Percentiles rank a stretch among this genome's conserved stretches.
Conservation (phyloP, 2,888 invertebrate species). For the Rhagophthalmus giganteus region DNA sequence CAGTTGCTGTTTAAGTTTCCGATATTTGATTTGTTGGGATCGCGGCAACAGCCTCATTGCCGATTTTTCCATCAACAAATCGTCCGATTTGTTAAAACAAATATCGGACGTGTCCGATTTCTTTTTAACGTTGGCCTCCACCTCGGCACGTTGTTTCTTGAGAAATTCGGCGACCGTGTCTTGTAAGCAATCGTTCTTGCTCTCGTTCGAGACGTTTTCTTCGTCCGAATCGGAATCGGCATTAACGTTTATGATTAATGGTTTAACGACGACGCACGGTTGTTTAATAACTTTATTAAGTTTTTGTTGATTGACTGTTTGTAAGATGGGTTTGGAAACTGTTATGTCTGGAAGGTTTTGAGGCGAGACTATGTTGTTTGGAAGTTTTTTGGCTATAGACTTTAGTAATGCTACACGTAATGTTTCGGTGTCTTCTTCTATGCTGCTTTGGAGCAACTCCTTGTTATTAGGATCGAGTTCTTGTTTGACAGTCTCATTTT, state of each 20-base stretch:
- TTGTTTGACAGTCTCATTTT: neutral
- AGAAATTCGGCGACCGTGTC: slow-evolving; percentile 48
- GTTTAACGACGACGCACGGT: slow-evolving; percentile 40
- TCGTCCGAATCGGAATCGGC: slow-evolving; percentile 49
- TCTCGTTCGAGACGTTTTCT: slow-evolving; percentile 32
- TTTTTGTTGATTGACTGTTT: neutral
- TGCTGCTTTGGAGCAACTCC: slow-evolving; percentile 44
- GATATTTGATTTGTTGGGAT: slow-evolving; percentile 52
- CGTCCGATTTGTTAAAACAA: slow-evolving; percentile 12
- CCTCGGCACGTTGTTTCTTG: slow-evolving; percentile 50
- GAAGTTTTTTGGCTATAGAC: slow-evolving; percentile 63
- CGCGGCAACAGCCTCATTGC: slow-evolving; percentile 50
- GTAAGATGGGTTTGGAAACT: neutral
- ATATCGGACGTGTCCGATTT: no score
- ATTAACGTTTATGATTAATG: slow-evolving; percentile 51
- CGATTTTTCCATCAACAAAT: slow-evolving; percentile 41
- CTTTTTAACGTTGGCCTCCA: slow-evolving; percentile 42
- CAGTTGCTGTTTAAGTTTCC: slow-evolving; percentile 47
- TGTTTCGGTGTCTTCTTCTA: slow-evolving; percentile 66
- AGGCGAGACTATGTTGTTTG: neutral
- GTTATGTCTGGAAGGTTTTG: neutral
- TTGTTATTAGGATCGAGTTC: neutral
- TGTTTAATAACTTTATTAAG: neutral
- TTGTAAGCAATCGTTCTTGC: slow-evolving; percentile 13
- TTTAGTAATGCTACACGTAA: slow-evolving; percentile 63